Base-by-base conservation (phyloP, 2,888 invertebrate genomes). In the Lithophane socia region DNA sequence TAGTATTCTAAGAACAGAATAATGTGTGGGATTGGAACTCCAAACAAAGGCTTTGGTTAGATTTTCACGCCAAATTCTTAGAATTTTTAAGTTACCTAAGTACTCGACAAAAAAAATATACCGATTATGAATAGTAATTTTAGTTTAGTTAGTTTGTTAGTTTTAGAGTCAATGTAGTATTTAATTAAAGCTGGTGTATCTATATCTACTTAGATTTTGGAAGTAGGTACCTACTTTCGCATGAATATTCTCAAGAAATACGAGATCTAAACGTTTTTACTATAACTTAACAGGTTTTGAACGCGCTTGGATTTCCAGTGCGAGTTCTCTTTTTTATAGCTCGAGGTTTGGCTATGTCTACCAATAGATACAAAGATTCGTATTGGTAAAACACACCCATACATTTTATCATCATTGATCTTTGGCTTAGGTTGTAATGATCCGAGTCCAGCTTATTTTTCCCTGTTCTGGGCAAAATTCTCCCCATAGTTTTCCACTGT, bases 21-120 rank as follows among this genome's bases (percentile, higher is more conserved):
- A 63, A 16, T 49, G 58, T 21, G 49, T 68, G 68, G 12, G 64
- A 64, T 63, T 76, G 76, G 54, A 75, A 64, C 24, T 2, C 3
- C 2, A 24, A 12, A 56, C n/a, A 37, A n/a, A 72, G 13, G 47
- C 16, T 16, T 1, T 37, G 1, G 3, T 8, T 10, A 44, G 21
- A 16, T 37, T 37, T 16, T 24, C 42, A 42, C 24, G 3, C 7
- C 9, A 54, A n/a, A 29, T 24, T 74, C 9, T 4, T n/a, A 13
- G 16, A 47, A 60, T 24, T 18, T 8, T 21, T 18, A 47, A 24
- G 44, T 10, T 60, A 24, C 5, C 0, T 44, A 9, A 5, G 42
- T 63, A 44, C 21, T n/a, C n/a, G n/a, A n/a, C n/a, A n/a, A n/a
- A n/a, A n/a, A n/a, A n/a, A n/a, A n/a, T n/a, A n/a, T n/a, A n/a